Percentiles rank a stretch among this genome's conserved stretches.
Evolutionary conservation across 2,113 vertebrate species (phyloP).

Genomic region (Machaerirhynchus nigripectus): DNA sequence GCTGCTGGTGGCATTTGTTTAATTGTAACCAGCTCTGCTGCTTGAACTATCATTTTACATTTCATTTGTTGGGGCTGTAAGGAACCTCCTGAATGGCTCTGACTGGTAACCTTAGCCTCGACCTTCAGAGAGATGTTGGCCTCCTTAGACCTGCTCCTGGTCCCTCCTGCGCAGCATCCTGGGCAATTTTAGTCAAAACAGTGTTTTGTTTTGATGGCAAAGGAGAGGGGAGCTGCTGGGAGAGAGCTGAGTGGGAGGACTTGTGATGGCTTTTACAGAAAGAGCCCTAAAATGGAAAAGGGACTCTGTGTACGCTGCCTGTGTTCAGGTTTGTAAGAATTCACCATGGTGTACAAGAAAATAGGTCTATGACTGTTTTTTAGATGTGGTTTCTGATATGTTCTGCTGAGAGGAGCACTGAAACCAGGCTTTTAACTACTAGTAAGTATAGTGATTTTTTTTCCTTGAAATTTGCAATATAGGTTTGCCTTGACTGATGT

Average conservation of each 20-base stretch:
- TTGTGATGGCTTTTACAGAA: slow-evolving; percentile 22
- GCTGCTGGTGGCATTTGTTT: not conserved
- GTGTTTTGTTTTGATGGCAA: slow-evolving; percentile 51
- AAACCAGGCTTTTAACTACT: not conserved
- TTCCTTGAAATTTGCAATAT: not conserved
- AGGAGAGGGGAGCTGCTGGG: slow-evolving; percentile 20
- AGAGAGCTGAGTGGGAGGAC: slow-evolving; percentile 12
- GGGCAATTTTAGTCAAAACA: slow-evolving; percentile 55
- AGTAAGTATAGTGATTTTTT: not conserved
- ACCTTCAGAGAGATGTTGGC: slow-evolving; percentile 65
- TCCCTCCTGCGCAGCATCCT: slow-evolving; percentile 25
- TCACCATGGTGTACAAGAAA: not conserved
- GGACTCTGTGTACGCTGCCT: not conserved
- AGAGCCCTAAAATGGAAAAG: slow-evolving; percentile 24
- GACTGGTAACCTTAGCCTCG: slow-evolving; percentile 63
- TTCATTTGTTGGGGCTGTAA: not conserved
- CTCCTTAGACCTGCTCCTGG: slow-evolving; percentile 24
- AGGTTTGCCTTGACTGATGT: not conserved
- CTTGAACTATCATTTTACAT: not conserved
- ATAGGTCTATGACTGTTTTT: not conserved
- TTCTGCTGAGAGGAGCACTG: not conserved
- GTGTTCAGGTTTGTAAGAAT: not conserved
- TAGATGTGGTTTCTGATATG: not conserved
- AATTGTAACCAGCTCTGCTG: not conserved
- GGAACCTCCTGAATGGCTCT: not conserved